Conservation (phyloP, 2,888 invertebrate genomes). For the Epirrhoe tristata region DNA sequence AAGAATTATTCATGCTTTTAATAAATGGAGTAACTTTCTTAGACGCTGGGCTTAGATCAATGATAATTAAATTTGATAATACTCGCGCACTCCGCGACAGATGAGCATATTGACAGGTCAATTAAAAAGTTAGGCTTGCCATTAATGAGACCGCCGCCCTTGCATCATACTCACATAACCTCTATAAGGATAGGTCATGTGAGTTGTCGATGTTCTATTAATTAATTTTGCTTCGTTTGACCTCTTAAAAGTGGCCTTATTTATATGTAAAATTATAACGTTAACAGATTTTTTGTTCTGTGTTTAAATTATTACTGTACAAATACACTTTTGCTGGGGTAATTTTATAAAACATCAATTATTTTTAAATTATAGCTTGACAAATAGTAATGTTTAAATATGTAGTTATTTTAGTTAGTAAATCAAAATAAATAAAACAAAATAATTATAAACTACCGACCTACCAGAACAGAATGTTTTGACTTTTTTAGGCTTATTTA, state of each 20-base stretch:
- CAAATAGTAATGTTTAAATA: no score
- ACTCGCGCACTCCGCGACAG: conserved; percentile 50
- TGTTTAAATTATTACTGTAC: background rate
- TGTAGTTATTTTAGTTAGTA: background rate
- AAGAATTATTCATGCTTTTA: conserved; percentile 34
- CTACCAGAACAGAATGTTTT: background rate
- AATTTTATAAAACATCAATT: no score
- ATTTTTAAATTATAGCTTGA: no score
- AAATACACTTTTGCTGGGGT: no score
- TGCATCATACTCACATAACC: conserved; percentile 34
- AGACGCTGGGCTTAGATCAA: conserved; percentile 59
- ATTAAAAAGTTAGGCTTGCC: conserved; percentile 57
- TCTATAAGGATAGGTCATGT: no score
- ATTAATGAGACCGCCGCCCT: conserved; percentile 49
- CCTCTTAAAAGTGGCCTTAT: conserved; percentile 22
- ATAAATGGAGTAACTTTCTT: conserved; percentile 59
- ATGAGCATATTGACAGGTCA: conserved; percentile 71
- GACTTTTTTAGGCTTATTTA: background rate
- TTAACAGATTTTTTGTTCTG: conserved; percentile 6
- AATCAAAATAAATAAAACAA: background rate
- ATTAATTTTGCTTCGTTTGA: conserved; percentile 33
- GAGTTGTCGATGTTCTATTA: conserved; percentile 41
- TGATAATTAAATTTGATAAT: conserved; percentile 64
- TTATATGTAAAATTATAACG: conserved; percentile 25
- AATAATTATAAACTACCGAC: background rate